Evolutionary conservation across 64 coral and sea anemone species (phyloP).

Genomic region (Montipora foliosa): DNA sequence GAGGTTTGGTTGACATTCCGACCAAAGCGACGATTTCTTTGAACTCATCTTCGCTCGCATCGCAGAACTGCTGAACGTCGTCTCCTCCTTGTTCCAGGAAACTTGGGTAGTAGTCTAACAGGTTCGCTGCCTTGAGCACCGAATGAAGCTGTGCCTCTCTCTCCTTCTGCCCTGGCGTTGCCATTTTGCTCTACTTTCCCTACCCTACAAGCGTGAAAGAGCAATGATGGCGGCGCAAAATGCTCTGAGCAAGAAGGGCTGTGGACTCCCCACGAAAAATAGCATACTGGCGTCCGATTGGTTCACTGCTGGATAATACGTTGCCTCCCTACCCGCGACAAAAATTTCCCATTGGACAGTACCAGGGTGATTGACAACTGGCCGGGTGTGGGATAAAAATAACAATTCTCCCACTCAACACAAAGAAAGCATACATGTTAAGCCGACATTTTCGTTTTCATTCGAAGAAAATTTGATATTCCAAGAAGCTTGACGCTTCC

Average conservation of each 20-base stretch:
- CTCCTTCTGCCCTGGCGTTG: slow-evolving; percentile 97
- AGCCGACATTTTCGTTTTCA: background rate
- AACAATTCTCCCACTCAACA: background rate
- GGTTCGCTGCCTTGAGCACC: slow-evolving; percentile 93
- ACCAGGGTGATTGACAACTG: slow-evolving; percentile 77
- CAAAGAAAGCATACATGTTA: too few relatives aligned
- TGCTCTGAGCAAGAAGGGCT: slow-evolving; percentile 55
- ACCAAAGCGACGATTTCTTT: slow-evolving; percentile 98
- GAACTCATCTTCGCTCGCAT: slow-evolving; percentile 97
- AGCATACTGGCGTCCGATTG: slow-evolving; percentile 49
- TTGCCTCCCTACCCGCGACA: slow-evolving; percentile 46
- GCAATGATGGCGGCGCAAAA: slow-evolving; percentile 53
- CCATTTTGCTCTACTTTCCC: slow-evolving; percentile 95
- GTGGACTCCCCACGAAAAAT: slow-evolving; percentile 67
- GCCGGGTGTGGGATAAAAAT: slow-evolving; percentile 49
- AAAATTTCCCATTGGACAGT: slow-evolving; percentile 77
- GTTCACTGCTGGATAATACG: background rate
- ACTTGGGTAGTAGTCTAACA: slow-evolving; percentile 93
- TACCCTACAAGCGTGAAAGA: slow-evolving; percentile 79
- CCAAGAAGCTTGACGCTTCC: background rate
- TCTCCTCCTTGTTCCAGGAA: slow-evolving; percentile 99
- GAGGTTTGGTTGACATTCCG: slow-evolving; percentile 97
- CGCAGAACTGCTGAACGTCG: slow-evolving; percentile 95
- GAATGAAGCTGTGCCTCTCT: slow-evolving; percentile 94
- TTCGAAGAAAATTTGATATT: background rate